Base-by-base conservation (phyloP, 2,113 vertebrate genomes). In the Synodontis membranacea region DNA sequence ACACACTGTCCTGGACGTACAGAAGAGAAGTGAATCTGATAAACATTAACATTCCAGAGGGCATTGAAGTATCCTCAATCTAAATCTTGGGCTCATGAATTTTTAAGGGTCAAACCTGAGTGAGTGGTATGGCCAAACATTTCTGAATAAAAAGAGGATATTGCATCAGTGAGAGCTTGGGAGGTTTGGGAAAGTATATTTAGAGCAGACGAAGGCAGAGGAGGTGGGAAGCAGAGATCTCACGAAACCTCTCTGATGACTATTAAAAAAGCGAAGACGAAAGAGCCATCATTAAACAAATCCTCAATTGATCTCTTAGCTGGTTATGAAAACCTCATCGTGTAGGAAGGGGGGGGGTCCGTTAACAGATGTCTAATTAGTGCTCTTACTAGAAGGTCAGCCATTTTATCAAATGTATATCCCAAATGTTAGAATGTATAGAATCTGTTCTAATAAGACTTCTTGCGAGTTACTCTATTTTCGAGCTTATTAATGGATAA, bases 21-120 rank as follows among this genome's bases (percentile, higher is more conserved):
- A 39, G 78, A 12, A 58, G 34, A 80, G 54, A 23, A 81, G 54
- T 80, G 52, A 81, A 80, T 7, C 44, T 0, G 8, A 42, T 72
- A 23, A 72, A 74, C 58, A 64, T 82, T 82, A 46, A n/a, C 58
- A 64, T 64, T 82, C 80, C 39, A 64, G 6, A 46, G 42, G n/a
- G 39, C 58, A 48, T 64, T 46, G 39, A 64, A 31, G 9, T 21
- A 21, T 82, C 58, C 80, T 64, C 42, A 46, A 64, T 82, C 80
- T 64, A 46, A 82, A 82, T 82, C 58, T 64, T 64, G 42, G 25
- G 58, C 58, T 82, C 80, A 82, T 82, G 12, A 64, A 82, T 82
- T 82, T 64, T 82, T 82, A 82, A 82, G 80, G 31, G 39, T 64
- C 80, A 64, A 64, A 82, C 80, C 58, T n/a, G 80, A 82, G 80